Evolutionary conservation across 1,140 invertebrate species (phyloP).

Genomic region (Hylyphantes graminicola): DNA sequence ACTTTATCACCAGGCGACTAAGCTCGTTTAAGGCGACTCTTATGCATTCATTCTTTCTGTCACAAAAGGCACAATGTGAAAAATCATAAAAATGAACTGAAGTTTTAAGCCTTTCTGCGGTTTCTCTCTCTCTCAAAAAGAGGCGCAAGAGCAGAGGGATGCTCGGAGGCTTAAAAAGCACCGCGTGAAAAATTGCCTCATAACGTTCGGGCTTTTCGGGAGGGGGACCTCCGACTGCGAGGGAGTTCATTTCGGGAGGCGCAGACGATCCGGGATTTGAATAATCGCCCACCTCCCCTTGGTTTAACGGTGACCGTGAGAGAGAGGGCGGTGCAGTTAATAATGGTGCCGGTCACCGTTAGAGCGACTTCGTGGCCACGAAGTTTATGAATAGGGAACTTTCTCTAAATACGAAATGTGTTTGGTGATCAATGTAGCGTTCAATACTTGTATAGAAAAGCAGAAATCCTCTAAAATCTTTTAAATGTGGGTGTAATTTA

Average conservation of each 20-base stretch:
- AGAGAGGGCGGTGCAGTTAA: not conserved
- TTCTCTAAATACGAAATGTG: not conserved
- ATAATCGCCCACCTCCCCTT: not conserved
- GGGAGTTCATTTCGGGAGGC: not conserved
- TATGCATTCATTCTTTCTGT: not conserved
- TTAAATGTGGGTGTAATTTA: too few species aligned
- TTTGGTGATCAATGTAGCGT: too few species aligned
- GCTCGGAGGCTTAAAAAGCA: not conserved
- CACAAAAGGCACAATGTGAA: not conserved
- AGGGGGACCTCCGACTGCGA: conserved; percentile 1
- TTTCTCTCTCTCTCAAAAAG: not conserved
- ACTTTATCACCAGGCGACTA: not conserved
- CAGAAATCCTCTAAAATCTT: too few species aligned
- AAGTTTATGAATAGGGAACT: not conserved
- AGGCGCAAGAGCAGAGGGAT: too few species aligned
- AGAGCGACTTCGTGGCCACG: too few species aligned
- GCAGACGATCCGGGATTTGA: not conserved
- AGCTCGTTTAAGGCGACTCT: conserved; percentile 39
- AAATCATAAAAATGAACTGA: not conserved
- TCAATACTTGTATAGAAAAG: too few species aligned
- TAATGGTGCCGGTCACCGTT: not conserved
- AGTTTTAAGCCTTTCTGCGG: not conserved
- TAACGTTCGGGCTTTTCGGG: conserved; percentile 35
- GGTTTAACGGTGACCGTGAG: too few species aligned
- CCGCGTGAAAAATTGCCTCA: conserved; percentile 50